Evolutionary conservation across 2,888 invertebrate genomes (phyloP), one percentile per base, ranked within the genome.

Genomic region (Dione vanillae): DNA sequence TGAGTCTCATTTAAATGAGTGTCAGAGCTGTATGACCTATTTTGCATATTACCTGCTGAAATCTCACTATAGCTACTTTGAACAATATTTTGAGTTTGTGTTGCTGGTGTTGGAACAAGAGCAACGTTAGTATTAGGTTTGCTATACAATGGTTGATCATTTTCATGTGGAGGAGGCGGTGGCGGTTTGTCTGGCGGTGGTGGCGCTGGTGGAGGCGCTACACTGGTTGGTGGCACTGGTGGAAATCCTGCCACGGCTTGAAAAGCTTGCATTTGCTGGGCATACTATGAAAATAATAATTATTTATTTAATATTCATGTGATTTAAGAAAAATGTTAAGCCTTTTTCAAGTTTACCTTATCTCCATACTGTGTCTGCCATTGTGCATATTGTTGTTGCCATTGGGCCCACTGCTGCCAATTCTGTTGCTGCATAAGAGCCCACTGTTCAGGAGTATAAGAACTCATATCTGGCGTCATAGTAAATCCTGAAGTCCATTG

Each of bases 331-430:
- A 37, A 43, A 16, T 14, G 12, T 12, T 37, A 14, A 35, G 19
- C 10, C 8, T 49, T 35, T 35, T 16, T 6, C 27, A 45, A 52
- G 49, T 64, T 73, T 89, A 96, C 96, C 94, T 96, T 96, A 70
- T 95, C 96, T 59, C 96, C 96, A 84, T 96, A 96, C 80, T 96
- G 96, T 72, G 94, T 94, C 82, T 96, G 96, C 96, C 96, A 96
- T 79, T 96, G 96, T 62, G 95, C 95, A 87, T 96, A 96, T 79
- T 96, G 96, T 77, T 95, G 95, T 79, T 96, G 96, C 96, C 96
- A 96, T 77, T 96, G 96, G 11, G 95, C 94, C 95, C 96, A 96
- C 77, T 96, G 96, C 75, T 95, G 94, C 95, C 96, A 96, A 80
- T 95, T 95, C 83, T 96, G 95, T 77, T 96, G 96, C 80, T 96